Evolutionary conservation across 1,140 invertebrate genomes (phyloP), one percentile per base, ranked within the genome.

Genomic region (Drosophila quadrilineata): DNA sequence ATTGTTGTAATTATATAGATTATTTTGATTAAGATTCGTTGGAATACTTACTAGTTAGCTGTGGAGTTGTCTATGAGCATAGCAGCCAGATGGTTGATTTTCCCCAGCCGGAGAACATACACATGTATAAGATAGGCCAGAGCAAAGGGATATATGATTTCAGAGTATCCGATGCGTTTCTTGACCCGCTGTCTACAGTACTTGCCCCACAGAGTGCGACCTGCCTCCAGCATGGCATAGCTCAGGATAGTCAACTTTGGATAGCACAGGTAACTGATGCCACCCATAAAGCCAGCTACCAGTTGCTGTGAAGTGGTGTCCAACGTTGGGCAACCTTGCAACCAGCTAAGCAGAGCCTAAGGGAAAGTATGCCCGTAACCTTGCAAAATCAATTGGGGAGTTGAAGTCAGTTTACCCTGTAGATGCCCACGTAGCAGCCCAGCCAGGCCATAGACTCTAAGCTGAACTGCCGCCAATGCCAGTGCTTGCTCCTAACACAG

Each of bases 21-120:
- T 22, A 41, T 19, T 19, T 16, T 0, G 4, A 22, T 14, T 12
- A 9, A 3, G 4, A 36, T n/a, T n/a, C n/a, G n/a, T 6, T 22
- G 29, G 8, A 9, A 45, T 3, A 77, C 80, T 77, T 45, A 82
- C 80, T 75, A 75, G 29, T 70, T 67, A 2, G 63, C 66, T n/a
- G 77, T 79, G 5, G 67, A 24, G 24, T 38, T 69, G 49, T 79
- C 65, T 0, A 72, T 52, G n/a, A 79, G 45, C 9, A 52, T 56
- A 9, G 19, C 59, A 6, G 56, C 33, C 2, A 84, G 28, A 3
- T 9, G 26, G 40, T 63, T 84, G 1, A 75, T 35, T 8, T 52
- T 41, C 4, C 56, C 3, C 5, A 36, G 60, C 2, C 48, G 21
- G 22, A 75, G 9, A 4, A 50, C 43, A 21, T 73, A 72, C 3